Evolutionary conservation across 2,797 vertebrate genomes (phyloP), one percentile per base, ranked within the genome.

Genomic region (Rousettus madagascariensis): DNA sequence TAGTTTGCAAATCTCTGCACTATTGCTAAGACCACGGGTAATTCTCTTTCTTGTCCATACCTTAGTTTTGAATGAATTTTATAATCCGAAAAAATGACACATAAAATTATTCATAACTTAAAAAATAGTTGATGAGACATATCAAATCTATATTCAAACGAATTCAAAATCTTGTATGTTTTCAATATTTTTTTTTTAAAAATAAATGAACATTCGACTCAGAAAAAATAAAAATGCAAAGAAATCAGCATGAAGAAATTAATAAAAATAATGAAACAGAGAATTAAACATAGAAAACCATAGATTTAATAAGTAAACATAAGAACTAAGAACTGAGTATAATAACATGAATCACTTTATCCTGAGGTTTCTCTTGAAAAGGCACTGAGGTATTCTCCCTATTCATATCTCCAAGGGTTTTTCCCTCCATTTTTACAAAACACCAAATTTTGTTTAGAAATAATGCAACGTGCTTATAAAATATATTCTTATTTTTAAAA

Each of bases 361-460:
- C 13, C 38, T 57, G 28, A 36, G 11, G 16, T 86, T 86, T 65
- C 53, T 91, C 38, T 92, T 80, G 46, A 36, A 86, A 82, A 77
- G 41, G 9, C 3, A 41, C 41, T 41, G 28, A 87, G 53, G 20
- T 55, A 75, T 26, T 77, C 19, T 69, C 12, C 6, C 26, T 82
- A 38, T 17, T 75, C 41, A 94, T 77, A 84, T 66, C 17, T 74
- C n/a, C 9, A 79, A 86, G 53, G 7, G 55, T 79, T 82, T 77
- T 61, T 33, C 74, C 16, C 89, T 61, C 20, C 12, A 12, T 80
- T 90, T 78, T 77, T 46, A 74, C 2, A 92, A 90, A 79, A 75
- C 3, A 30, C 11, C 51, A 96, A 59, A 12, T 91, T 96, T 85
- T 79, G 8, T 71, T 84, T 82, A 72, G 43, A 88, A 68, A 82